phyloP scores from a whole-genome alignment of 2,888 invertebrate genomes.

The Cheilosia vernalis region DNA sequence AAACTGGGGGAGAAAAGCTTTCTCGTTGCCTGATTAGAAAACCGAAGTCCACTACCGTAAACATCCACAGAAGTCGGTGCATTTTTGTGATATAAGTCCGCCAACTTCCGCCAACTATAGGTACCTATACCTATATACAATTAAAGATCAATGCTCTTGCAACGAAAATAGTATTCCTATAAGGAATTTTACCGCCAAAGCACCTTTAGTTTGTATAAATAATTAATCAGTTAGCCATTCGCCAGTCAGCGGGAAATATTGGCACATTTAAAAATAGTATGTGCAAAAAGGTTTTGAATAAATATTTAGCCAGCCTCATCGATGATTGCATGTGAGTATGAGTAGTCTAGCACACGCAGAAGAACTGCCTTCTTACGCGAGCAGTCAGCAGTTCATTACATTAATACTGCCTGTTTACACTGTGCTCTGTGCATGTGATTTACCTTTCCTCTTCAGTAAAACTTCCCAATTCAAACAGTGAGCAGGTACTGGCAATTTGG shows the following conservation, averaged over 20 bases:
- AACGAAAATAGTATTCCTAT: background rate
- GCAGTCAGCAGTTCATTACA: no score
- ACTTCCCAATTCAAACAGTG: background rate
- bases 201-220: background rate
- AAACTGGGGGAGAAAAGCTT: no score
- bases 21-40: no score
- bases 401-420: slow-evolving; percentile 6
- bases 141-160: background rate
- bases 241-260: background rate
- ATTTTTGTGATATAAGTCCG: no score
- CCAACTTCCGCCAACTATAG: no score
- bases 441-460: background rate
- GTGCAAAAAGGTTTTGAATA: background rate
- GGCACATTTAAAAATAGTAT: background rate
- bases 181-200: background rate
- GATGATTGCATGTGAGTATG: no score
- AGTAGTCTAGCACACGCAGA: background rate
- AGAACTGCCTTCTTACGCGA: background rate
- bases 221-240: background rate
- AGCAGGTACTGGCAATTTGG: no score
- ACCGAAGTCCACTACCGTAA: no score
- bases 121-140: background rate
- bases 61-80: no score
- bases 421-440: background rate
- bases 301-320: background rate